A percentile compares a stretch with the other conserved stretches of the same genome.
Evolutionary conservation across 2,797 vertebrate genomes (phyloP).

Genomic region (Leptatherina wallacei): DNA sequence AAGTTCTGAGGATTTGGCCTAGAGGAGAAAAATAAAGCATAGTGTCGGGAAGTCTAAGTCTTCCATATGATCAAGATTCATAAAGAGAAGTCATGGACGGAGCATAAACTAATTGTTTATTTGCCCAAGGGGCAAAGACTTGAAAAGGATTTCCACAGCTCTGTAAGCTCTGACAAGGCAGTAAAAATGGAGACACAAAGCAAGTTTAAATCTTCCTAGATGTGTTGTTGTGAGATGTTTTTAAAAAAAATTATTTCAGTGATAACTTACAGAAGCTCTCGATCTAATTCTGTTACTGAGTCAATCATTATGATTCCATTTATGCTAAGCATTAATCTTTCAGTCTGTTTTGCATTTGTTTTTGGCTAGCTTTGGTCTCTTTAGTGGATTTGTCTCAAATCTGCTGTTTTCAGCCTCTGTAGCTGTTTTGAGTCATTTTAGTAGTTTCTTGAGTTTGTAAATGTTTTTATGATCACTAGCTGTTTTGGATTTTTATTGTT

Average conservation of each 20-base stretch:
- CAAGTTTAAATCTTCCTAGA: too few species aligned
- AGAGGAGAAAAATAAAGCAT: background rate
- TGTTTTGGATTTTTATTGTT: background rate
- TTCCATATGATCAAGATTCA: background rate
- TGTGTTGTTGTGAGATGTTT: too few species aligned
- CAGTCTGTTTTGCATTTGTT: background rate
- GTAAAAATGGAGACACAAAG: background rate
- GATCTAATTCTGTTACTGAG: conserved; percentile 4
- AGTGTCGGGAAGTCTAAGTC: too few species aligned
- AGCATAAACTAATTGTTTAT: too few species aligned
- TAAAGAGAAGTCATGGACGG: background rate
- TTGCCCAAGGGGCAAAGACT: too few species aligned
- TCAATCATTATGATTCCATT: background rate
- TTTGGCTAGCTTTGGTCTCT: background rate
- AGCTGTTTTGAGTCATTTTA: too few species aligned
- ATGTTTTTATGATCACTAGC: too few species aligned
- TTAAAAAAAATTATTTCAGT: too few species aligned
- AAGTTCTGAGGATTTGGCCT: conserved; percentile 28
- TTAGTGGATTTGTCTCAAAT: too few species aligned
- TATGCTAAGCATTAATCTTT: background rate
- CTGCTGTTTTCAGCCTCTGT: too few species aligned
- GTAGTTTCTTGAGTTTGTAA: too few species aligned
- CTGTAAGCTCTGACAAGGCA: background rate
- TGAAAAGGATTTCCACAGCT: background rate
- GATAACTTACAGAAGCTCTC: background rate